Evolutionary conservation across 64 coral and sea anemone genomes (phyloP).

Genomic region (Montipora capricornis): DNA sequence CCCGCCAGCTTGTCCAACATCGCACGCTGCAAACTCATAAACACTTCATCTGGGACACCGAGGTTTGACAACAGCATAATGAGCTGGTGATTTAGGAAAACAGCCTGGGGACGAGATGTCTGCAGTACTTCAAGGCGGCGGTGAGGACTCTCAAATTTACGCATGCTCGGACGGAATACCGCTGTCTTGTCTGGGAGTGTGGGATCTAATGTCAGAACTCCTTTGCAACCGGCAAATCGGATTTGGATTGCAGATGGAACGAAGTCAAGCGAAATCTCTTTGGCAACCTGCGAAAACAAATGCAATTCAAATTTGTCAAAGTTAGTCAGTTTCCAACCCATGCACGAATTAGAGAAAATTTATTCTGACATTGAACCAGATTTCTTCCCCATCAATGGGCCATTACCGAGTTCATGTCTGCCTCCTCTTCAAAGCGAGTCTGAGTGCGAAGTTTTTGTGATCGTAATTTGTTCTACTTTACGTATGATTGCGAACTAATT

Average conservation of each 20-base stretch:
- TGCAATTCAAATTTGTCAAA: background rate
- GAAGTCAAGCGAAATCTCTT: conserved; percentile 68
- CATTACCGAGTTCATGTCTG: too few relatives aligned
- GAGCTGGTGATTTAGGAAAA: conserved; percentile 92
- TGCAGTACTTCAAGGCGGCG: conserved; percentile 93
- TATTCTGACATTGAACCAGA: too few relatives aligned
- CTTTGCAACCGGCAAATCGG: conserved; percentile 97
- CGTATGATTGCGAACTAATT: too few relatives aligned
- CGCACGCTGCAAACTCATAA: conserved; percentile 74
- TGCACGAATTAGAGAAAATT: too few relatives aligned
- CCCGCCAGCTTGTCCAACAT: conserved; percentile 90
- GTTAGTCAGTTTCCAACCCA: background rate
- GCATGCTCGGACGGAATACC: conserved; percentile 90
- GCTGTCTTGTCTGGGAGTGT: conserved; percentile 59
- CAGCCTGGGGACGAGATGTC: conserved; percentile 93
- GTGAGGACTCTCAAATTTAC: conserved; percentile 88
- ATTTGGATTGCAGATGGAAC: conserved; percentile 95
- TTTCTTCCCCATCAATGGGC: too few relatives aligned
- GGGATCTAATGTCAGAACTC: conserved; percentile 86
- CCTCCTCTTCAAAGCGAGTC: too few relatives aligned
- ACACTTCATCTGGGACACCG: conserved; percentile 86
- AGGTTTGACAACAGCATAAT: conserved; percentile 97
- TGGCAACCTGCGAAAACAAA: conserved; percentile 55
- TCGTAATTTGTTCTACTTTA: too few relatives aligned
- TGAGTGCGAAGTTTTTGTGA: too few relatives aligned